phyloP scores from a whole-genome alignment of 2,113 vertebrate genomes.

The Carassius auratus region DNA sequence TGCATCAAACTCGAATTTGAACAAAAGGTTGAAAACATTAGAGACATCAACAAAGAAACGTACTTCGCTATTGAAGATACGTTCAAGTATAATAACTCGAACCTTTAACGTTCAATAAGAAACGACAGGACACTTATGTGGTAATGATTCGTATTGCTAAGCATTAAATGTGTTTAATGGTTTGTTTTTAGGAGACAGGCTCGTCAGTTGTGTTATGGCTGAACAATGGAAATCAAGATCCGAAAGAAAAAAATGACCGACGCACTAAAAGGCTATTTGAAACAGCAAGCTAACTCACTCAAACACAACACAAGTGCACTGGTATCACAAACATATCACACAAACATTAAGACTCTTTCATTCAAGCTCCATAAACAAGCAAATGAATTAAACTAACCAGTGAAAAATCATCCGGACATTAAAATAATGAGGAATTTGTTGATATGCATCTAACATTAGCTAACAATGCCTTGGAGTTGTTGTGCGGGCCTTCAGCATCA shows the following conservation, averaged over 20 bases:
- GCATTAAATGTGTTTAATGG: background rate
- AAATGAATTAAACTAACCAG: background rate
- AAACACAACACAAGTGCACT: slow-evolving; percentile 25
- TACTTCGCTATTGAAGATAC: background rate
- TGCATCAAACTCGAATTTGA: background rate
- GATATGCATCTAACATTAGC: slow-evolving; percentile 40
- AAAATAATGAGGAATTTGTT: slow-evolving; percentile 21
- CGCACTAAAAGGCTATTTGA: slow-evolving; percentile 41
- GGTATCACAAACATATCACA: background rate
- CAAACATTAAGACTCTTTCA: background rate
- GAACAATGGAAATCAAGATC: slow-evolving; percentile 58
- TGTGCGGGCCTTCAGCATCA: slow-evolving; percentile 63
- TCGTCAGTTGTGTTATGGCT: slow-evolving; percentile 30
- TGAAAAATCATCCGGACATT: background rate
- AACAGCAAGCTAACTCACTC: slow-evolving; percentile 32
- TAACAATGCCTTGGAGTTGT: slow-evolving; percentile 65
- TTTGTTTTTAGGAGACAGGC: background rate
- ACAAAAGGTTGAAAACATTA: slow-evolving; percentile 31
- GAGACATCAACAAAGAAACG: slow-evolving; percentile 24
- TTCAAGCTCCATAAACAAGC: background rate
- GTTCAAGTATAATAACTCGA: background rate
- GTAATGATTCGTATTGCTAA: background rate
- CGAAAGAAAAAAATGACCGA: slow-evolving; percentile 48
- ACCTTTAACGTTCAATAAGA: background rate
- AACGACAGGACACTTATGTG: background rate